These are phyloP conservation scores for Ctenomys sociabilis DNA, from an alignment of 2,113 vertebrate genomes.

Conservation along the genomic window DNA sequence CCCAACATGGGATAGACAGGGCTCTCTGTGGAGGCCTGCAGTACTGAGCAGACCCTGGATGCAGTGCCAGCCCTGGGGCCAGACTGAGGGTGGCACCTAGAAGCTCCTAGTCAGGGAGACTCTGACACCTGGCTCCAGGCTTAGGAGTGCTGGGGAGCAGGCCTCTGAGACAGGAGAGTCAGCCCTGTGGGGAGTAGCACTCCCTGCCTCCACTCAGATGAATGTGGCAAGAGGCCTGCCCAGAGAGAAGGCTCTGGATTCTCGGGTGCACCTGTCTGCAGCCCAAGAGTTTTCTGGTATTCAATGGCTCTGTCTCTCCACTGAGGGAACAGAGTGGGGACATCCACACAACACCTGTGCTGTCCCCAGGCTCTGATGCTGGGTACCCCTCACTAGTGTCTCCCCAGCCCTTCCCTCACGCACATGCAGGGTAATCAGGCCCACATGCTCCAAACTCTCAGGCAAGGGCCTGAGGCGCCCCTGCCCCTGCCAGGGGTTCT, in stretches of 20 bases:
- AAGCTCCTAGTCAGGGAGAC: background rate
- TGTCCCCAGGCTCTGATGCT: background rate
- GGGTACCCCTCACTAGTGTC: background rate
- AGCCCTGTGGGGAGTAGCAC: background rate
- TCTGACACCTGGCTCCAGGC: background rate
- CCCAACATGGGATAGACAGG: background rate
- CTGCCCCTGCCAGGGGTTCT: background rate
- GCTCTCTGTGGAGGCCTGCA: background rate
- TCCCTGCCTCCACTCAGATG: background rate
- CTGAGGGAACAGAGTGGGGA: background rate
- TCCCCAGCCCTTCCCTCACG: background rate
- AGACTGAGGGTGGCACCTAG: background rate
- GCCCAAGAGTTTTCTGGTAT: background rate
- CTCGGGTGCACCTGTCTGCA: fast-evolving
- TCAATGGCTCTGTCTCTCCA: background rate
- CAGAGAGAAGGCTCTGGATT: background rate
- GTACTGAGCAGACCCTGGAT: background rate
- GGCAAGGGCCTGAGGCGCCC: background rate
- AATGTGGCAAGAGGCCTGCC: background rate
- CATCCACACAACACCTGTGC: fast-evolving
- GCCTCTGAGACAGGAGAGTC: background rate
- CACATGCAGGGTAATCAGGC: background rate
- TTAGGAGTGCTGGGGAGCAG: background rate
- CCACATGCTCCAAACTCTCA: background rate
- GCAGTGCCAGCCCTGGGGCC: background rate